Evolutionary conservation across 92 coral and sea anemone genomes (phyloP).

Genomic region (Zoanthus sociatus): DNA sequence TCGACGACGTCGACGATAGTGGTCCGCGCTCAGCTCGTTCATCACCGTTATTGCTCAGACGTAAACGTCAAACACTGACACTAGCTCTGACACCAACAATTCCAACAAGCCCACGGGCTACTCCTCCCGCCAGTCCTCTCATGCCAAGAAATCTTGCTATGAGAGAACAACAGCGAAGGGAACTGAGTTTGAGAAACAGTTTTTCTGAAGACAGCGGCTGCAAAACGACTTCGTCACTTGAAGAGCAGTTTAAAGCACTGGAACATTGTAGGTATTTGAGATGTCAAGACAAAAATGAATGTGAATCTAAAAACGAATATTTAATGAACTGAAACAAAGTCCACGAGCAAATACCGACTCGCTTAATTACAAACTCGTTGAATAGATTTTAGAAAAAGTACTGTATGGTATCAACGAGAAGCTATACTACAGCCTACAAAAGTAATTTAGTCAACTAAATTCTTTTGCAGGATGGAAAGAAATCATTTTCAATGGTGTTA

Average conservation of each 20-base stretch:
- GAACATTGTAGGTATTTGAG: constrained; percentile 77
- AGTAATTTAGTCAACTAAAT: too few species aligned
- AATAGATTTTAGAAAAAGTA: too few species aligned
- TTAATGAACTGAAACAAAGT: not conserved
- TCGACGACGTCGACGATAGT: not conserved
- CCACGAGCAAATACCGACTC: not conserved
- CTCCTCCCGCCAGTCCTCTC: constrained; percentile 42
- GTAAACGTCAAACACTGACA: not conserved
- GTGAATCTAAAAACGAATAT: not conserved
- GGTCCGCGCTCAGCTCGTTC: not conserved
- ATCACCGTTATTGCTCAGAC: constrained; percentile 1
- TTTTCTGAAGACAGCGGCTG: not conserved
- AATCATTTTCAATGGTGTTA: too few species aligned
- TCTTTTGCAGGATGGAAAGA: too few species aligned
- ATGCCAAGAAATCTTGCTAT: constrained; percentile 63
- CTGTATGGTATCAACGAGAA: too few species aligned
- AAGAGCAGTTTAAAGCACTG: constrained; percentile 77
- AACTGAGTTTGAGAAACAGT: constrained; percentile 38
- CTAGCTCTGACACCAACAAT: not conserved
- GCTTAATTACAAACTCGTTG: not conserved
- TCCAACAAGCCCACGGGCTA: not conserved
- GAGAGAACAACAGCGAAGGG: constrained; percentile 52
- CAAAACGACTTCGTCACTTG: constrained; percentile 42
- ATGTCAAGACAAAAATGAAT: not conserved
- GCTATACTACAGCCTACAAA: too few species aligned